Evolutionary conservation across 2,797 vertebrate genomes (phyloP).

Genomic region (Neostethus bicornis): DNA sequence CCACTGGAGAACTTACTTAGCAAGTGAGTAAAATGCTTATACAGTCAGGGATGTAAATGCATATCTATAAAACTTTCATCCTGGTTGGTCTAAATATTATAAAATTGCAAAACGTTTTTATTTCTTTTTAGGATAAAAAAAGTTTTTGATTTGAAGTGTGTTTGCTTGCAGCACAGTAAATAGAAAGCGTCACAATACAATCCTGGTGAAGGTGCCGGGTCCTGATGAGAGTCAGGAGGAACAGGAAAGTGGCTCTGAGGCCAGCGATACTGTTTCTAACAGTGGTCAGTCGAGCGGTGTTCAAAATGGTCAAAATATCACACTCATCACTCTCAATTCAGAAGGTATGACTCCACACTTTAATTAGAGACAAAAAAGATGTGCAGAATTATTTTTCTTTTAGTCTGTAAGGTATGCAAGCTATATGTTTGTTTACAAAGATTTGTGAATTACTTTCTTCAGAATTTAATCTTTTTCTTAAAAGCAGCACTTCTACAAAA

Average conservation of each 20-base stretch:
- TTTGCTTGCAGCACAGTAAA: constrained; percentile 82
- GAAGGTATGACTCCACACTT: constrained; percentile 83
- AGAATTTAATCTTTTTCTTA: neutral
- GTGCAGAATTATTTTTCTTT: neutral
- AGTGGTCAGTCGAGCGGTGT: constrained; percentile 84
- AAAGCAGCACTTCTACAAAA: neutral
- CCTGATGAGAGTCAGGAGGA: constrained; percentile 95
- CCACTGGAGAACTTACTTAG: constrained; percentile 95
- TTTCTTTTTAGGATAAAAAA: neutral
- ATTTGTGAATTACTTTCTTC: neutral
- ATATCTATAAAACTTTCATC: neutral
- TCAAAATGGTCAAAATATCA: constrained; percentile 92
- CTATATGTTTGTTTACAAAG: neutral
- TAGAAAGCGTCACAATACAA: constrained; percentile 94
- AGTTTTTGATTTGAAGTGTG: neutral
- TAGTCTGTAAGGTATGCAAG: neutral
- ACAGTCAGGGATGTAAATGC: neutral
- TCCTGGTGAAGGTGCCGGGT: constrained; percentile 93
- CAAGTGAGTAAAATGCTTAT: constrained; percentile 85
- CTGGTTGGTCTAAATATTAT: neutral
- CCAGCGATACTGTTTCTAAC: constrained; percentile 94
- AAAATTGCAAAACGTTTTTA: neutral
- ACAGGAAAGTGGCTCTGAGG: constrained; percentile 95
- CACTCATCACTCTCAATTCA: constrained; percentile 95
- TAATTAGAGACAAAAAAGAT: neutral